Percentiles rank a stretch among this genome's conserved stretches.
Conservation (phyloP, 2,888 invertebrate species). For the Agrotis segetum region DNA sequence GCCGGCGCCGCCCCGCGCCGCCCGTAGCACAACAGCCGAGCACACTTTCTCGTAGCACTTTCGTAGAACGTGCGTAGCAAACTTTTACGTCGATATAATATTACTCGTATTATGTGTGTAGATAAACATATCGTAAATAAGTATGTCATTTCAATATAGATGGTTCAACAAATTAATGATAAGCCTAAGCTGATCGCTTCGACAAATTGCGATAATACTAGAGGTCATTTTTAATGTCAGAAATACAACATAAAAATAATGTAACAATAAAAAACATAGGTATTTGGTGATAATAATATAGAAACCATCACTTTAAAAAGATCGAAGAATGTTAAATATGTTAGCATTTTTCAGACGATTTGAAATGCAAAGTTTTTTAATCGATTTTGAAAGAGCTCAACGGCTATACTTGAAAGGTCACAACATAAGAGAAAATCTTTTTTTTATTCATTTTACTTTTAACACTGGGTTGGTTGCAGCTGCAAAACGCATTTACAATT, state of each 20-base stretch:
- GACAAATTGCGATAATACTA: not conserved
- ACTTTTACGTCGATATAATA: not conserved
- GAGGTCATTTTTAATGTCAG: conserved; percentile 19
- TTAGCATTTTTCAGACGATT: not conserved
- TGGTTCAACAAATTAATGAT: not conserved
- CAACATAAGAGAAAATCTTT: not conserved
- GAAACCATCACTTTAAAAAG: not conserved
- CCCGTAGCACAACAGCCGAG: conserved; percentile 28
- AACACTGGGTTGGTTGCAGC: not conserved
- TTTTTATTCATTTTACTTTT: not conserved
- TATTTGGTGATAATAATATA: not conserved
- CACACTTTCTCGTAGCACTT: conserved; percentile 46
- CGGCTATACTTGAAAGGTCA: conserved; percentile 12
- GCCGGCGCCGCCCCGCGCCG: too few relatives aligned
- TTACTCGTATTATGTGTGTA: not conserved
- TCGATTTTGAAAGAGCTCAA: conserved; percentile 7
- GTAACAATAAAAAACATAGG: not conserved
- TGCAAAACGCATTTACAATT: not conserved
- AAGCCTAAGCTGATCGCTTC: conserved; percentile 19
- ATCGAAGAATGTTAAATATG: not conserved
- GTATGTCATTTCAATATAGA: not conserved
- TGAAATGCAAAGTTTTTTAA: not conserved
- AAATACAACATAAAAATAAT: conserved; percentile 1
- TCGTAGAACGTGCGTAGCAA: conserved; percentile 47
- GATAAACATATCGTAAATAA: too few relatives aligned